Evolutionary conservation across 2,113 vertebrate species (phyloP).

Genomic region (Setophaga petechia): DNA sequence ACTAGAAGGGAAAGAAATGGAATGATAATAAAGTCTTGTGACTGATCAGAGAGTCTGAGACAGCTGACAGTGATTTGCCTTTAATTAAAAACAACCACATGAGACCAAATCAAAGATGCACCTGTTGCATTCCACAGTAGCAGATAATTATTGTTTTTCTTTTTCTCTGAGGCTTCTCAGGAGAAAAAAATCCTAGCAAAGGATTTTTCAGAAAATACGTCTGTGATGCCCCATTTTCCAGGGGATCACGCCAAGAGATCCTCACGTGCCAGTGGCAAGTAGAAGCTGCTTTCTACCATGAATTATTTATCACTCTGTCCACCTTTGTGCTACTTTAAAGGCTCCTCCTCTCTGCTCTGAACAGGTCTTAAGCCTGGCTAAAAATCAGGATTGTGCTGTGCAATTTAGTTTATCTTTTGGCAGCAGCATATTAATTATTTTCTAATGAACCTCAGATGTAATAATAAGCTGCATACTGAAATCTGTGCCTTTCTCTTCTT

Average conservation of each 20-base stretch:
- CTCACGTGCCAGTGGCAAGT: accelerated
- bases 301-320: neutral
- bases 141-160: no score
- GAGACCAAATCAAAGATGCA: no score
- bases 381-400: neutral
- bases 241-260: neutral
- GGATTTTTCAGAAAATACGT: no score
- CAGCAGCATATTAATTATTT: neutral
- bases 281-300: neutral
- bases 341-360: neutral
- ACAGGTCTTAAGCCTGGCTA: neutral
- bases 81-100: no score
- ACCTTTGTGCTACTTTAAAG: neutral
- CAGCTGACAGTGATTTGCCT: no score
- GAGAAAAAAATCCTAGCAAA: no score
- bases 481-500: neutral
- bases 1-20: no score
- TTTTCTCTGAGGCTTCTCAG: no score
- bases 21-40: no score
- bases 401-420: neutral
- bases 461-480: neutral
- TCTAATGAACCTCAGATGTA: neutral
- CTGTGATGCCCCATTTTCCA: neutral
- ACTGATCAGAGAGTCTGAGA: no score
- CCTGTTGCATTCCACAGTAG: no score